phyloP scores from a whole-genome alignment of 2,888 invertebrate genomes.

The Lomographa bimaculata region DNA sequence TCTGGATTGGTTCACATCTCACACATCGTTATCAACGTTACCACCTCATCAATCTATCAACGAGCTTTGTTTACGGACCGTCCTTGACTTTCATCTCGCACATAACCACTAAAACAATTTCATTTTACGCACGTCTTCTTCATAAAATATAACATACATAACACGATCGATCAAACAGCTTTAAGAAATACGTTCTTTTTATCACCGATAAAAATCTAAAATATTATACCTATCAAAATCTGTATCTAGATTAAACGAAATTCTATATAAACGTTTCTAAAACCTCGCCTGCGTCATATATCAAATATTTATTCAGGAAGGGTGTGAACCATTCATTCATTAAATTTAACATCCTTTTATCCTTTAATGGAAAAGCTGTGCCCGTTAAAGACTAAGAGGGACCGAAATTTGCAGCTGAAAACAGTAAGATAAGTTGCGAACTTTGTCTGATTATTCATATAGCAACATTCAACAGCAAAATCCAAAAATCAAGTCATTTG shows the following conservation, averaged over 20 bases:
- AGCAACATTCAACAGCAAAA: slow-evolving; percentile 46
- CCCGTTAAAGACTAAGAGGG: slow-evolving; percentile 36
- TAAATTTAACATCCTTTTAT: slow-evolving; percentile 37
- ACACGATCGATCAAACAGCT: too few species aligned
- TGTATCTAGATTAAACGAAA: slow-evolving; percentile 3
- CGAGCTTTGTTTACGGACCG: slow-evolving; percentile 41
- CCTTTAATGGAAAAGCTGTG: slow-evolving; percentile 41
- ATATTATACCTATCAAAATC: too few species aligned
- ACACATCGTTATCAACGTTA: slow-evolving; percentile 39
- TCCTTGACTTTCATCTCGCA: slow-evolving; percentile 40
- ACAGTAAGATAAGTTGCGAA: slow-evolving; percentile 31
- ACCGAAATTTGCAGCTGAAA: slow-evolving; percentile 25
- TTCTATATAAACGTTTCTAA: slow-evolving; percentile 3
- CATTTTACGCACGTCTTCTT: slow-evolving; percentile 20
- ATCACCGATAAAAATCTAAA: slow-evolving; percentile 10
- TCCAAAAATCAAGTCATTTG: slow-evolving; percentile 50
- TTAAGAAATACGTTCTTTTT: slow-evolving; percentile 11
- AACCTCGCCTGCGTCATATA: slow-evolving; percentile 5
- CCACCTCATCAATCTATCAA: slow-evolving; percentile 45
- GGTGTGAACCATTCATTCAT: slow-evolving; percentile 36
- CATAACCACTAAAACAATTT: slow-evolving; percentile 32
- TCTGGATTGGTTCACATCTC: slow-evolving; percentile 44
- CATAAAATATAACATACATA: slow-evolving; percentile 17
- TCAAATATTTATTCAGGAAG: slow-evolving; percentile 33
- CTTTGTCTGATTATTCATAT: slow-evolving; percentile 37